Evolutionary conservation across 2,113 vertebrate genomes (phyloP).

Genomic region (Candoia aspera): DNA sequence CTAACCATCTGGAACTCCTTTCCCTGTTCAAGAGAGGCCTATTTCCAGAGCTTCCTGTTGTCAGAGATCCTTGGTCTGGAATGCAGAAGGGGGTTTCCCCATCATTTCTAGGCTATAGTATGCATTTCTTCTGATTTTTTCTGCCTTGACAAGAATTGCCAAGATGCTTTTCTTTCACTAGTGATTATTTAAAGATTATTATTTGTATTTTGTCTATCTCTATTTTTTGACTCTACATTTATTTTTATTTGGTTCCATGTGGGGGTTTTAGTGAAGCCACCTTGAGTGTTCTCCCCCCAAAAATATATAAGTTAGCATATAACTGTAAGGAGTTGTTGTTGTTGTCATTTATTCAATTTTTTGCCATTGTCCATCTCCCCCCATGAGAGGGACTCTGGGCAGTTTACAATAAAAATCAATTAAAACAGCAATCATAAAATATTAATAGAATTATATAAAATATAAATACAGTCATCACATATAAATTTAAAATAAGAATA

Average conservation of each 20-base stretch:
- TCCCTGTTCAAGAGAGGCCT: not conserved
- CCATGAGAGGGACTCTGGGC: no score
- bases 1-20: no score
- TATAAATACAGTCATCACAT: no score
- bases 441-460: no score
- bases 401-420: no score
- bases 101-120: not conserved
- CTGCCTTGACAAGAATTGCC: not conserved
- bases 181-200: not conserved
- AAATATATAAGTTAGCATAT: not conserved
- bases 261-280: not conserved
- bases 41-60: not conserved
- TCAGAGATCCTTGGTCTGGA: not conserved
- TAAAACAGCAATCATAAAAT: no score
- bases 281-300: not conserved
- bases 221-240: not conserved
- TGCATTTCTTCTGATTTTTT: not conserved
- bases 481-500: no score
- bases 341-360: no score
- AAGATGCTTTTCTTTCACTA: not conserved
- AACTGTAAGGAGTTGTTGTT: not conserved
- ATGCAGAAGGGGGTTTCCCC: not conserved
- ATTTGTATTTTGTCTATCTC: not conserved
- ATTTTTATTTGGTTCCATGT: not conserved
- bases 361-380: no score